phyloP scores from a whole-genome alignment of 2,888 invertebrate species.

The Antitype chi region DNA sequence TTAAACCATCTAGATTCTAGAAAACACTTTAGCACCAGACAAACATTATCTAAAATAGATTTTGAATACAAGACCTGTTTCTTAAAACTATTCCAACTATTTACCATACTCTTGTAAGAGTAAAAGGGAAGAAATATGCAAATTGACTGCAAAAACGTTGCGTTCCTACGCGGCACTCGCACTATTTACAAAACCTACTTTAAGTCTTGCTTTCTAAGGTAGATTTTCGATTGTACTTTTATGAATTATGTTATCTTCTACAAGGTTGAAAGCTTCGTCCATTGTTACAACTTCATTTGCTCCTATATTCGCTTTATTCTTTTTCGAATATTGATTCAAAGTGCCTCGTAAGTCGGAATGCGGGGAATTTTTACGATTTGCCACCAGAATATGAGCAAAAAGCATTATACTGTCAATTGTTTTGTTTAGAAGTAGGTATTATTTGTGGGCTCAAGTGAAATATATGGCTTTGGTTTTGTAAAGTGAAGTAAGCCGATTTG shows the following conservation, averaged over 20 bases:
- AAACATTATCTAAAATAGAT: slow-evolving; percentile 54
- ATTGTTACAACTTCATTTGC: slow-evolving; percentile 90
- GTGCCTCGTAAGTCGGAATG: slow-evolving; percentile 86
- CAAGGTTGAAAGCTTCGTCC: slow-evolving; percentile 61
- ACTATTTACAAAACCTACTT: slow-evolving; percentile 28
- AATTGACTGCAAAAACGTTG: slow-evolving; percentile 74
- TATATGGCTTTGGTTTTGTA: slow-evolving; percentile 51
- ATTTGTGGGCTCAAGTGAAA: slow-evolving; percentile 57
- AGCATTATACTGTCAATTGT: slow-evolving; percentile 65
- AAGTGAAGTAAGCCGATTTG: slow-evolving; percentile 34
- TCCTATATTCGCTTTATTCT: slow-evolving; percentile 76
- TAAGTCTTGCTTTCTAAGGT: not conserved
- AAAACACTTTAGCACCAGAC: slow-evolving; percentile 34
- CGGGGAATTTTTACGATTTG: slow-evolving; percentile 87
- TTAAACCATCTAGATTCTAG: slow-evolving; percentile 10
- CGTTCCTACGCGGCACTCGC: slow-evolving; percentile 51
- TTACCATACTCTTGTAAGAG: slow-evolving; percentile 75
- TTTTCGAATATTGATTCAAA: slow-evolving; percentile 88
- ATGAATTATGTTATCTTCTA: slow-evolving; percentile 68
- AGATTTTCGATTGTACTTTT: slow-evolving; percentile 29
- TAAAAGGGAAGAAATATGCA: slow-evolving; percentile 82
- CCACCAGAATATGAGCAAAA: slow-evolving; percentile 73
- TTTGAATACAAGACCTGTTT: slow-evolving; percentile 46
- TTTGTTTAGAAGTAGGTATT: slow-evolving; percentile 61
- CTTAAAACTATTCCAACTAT: slow-evolving; percentile 66